A percentile compares a stretch with the other conserved stretches of the same genome.
Conservation (phyloP, 1,140 invertebrate species). For the Pseudomyrmex pallidus region DNA sequence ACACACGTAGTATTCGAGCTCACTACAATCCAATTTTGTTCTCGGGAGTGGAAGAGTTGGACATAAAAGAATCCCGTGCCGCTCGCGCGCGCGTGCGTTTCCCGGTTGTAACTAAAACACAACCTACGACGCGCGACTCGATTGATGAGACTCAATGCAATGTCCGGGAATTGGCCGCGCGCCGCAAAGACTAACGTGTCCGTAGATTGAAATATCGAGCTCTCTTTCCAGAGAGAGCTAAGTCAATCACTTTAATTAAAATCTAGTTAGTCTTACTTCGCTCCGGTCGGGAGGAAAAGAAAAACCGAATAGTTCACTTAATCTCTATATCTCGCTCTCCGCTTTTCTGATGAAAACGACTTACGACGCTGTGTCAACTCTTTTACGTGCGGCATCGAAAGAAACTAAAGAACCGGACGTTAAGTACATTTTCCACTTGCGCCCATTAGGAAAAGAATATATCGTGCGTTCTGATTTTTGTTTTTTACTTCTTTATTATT, state of each 20-base stretch:
- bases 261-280: not conserved
- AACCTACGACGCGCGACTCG: constrained; percentile 36
- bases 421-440: too few relatives aligned
- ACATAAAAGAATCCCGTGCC: constrained; percentile 39
- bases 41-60: constrained; percentile 6
- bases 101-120: constrained; percentile 52
- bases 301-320: not conserved
- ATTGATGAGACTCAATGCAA: constrained; percentile 50
- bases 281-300: not conserved
- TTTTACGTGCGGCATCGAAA: constrained; percentile 1
- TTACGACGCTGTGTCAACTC: not conserved
- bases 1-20: constrained; percentile 37
- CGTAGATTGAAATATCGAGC: constrained; percentile 15
- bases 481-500: too few relatives aligned
- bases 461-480: too few relatives aligned
- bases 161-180: constrained; percentile 22
- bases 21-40: constrained; percentile 60
- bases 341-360: not conserved
- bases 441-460: too few relatives aligned
- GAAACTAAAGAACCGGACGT: not conserved
- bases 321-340: not conserved
- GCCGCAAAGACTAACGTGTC: not conserved
- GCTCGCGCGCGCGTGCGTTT: not conserved
- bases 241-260: constrained; percentile 45
- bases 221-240: not conserved